These are phyloP conservation scores for Pseudorectes ferrugineus DNA, from an alignment of 2,113 vertebrate genomes.

Conservation along the genomic window DNA sequence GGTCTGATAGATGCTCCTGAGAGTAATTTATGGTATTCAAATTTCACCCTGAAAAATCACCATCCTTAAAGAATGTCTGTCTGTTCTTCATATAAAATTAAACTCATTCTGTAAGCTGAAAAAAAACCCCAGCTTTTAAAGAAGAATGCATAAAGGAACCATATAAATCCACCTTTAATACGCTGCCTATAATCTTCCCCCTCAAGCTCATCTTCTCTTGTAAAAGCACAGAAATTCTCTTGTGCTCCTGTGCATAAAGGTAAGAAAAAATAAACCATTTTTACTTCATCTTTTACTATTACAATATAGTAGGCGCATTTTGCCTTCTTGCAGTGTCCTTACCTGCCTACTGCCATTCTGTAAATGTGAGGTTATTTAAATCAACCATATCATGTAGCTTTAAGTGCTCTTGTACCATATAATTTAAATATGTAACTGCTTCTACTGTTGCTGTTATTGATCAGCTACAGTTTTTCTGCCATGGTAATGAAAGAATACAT, in stretches of 20 bases:
- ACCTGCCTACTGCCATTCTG: not conserved
- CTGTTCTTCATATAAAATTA: not conserved
- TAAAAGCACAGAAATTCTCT: not conserved
- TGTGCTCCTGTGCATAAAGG: not conserved
- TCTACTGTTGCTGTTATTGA: not conserved
- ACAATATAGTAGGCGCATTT: not conserved
- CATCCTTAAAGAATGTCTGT: not conserved
- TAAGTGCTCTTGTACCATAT: not conserved
- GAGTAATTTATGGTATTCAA: not conserved
- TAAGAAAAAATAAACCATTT: not conserved
- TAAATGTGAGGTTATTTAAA: not conserved
- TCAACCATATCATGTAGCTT: not conserved
- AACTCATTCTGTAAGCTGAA: not conserved
- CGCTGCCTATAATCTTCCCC: not conserved
- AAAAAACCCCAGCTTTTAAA: fast-evolving
- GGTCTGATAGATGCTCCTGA: not conserved
- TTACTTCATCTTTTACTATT: not conserved
- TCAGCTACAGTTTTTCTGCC: not conserved
- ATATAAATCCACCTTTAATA: not conserved
- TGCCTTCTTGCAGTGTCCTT: not conserved
- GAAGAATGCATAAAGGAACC: not conserved
- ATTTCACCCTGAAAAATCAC: not conserved
- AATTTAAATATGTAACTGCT: not conserved
- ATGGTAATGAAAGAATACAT: not conserved
- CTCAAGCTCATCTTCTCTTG: not conserved